A percentile compares a stretch with the other conserved stretches of the same genome.
phyloP scores from a whole-genome alignment of 2,797 vertebrate genomes.

The Anniella stebbinsi region DNA sequence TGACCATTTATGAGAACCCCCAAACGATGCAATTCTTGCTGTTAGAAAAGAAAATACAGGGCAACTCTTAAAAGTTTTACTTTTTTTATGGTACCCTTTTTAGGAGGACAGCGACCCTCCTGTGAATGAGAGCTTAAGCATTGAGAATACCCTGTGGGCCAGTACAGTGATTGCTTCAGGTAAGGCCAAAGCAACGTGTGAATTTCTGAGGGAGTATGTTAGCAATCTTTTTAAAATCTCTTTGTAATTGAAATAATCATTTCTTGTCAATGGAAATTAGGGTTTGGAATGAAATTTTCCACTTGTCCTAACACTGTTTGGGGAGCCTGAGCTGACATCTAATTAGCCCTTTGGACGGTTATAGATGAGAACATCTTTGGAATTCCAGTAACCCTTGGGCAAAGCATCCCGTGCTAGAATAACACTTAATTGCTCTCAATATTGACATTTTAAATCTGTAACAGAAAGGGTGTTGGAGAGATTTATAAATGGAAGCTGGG shows the following conservation, averaged over 20 bases:
- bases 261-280: slow-evolving; percentile 76
- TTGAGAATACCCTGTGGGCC: slow-evolving; percentile 98
- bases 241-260: slow-evolving; percentile 76
- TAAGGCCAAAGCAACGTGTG: slow-evolving; percentile 69
- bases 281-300: slow-evolving; percentile 65
- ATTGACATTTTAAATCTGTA: slow-evolving; percentile 76
- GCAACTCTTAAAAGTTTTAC: not conserved
- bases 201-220: slow-evolving; percentile 64
- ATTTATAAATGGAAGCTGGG: slow-evolving; percentile 56
- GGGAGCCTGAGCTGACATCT: slow-evolving; percentile 62
- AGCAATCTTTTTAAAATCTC: slow-evolving; percentile 76
- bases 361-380: slow-evolving; percentile 57
- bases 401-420: slow-evolving; percentile 61
- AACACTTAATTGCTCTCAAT: slow-evolving; percentile 68
- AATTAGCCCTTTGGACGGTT: slow-evolving; percentile 64
- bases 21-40: not conserved
- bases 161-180: slow-evolving; percentile 98
- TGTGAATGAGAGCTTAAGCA: slow-evolving; percentile 95
- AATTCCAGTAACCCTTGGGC: slow-evolving; percentile 64
- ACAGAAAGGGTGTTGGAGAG: slow-evolving; percentile 68
- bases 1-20: not conserved
- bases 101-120: slow-evolving; percentile 97
- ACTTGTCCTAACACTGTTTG: slow-evolving; percentile 65
- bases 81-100: slow-evolving; percentile 22
- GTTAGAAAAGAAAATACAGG: not conserved